Evolutionary conservation across 2,113 vertebrate genomes (phyloP), one percentile per base, ranked within the genome.

Genomic region (Hoplias malabaricus): DNA sequence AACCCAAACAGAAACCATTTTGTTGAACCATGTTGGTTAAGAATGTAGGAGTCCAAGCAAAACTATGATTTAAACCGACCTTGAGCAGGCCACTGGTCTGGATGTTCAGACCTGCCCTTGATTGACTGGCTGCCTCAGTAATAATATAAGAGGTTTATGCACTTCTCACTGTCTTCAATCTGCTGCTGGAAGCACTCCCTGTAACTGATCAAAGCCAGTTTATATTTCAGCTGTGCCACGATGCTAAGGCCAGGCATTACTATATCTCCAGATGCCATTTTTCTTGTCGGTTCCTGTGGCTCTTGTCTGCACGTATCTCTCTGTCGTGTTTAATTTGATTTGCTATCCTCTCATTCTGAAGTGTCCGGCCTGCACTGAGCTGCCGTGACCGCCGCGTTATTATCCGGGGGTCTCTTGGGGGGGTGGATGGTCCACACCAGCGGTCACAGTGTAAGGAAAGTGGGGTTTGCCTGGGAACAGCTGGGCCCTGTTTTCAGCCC

Each of bases 401-500:
- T 88, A 86, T 83, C 85, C 83, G 80, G 70, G 66, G 80, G 83
- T 89, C 88, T 86, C 84, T 83, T 85, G 88, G n/a, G 86, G 88
- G 84, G 85, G 83, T 16, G 14, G 59, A 70, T 21, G 10, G 69
- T 75, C 78, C 67, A 79, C 75, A 78, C 80, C 79, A 75, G 77
- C 78, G 83, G 86, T 88, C 79, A 82, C 70, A 40, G 79, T 79
- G 72, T 87, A 86, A 81, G 81, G 73, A 77, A 66, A 77, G 82
- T 69, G 80, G 86, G 82, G 82, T 84, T 79, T 81, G 83, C 85
- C 86, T 89, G 85, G 90, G 87, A 91, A 91, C 90, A 91, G 89
- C 89, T 91, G 90, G 87, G 85, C 86, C 87, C 88, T 90, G 89
- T 91, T 91, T 90, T 88, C 89, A 87, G 87, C 84, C 83, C 57